phyloP scores from a whole-genome alignment of 2,888 invertebrate species.

The Drosophila borborema region DNA sequence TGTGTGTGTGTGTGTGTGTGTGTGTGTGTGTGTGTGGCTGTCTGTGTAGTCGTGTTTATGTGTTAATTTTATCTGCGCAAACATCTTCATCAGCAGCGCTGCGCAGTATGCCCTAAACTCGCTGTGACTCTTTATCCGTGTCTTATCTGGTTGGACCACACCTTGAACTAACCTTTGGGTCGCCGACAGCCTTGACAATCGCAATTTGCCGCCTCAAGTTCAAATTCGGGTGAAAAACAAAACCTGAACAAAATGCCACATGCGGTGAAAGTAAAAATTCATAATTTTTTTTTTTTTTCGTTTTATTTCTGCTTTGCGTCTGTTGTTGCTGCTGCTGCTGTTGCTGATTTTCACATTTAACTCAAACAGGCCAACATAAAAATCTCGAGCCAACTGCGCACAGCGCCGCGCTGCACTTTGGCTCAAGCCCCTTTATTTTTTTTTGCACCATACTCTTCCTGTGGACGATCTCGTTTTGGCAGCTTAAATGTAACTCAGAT shows the following conservation, averaged over 20 bases:
- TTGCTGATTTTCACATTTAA: constrained; percentile 52
- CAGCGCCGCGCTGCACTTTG: constrained; percentile 52
- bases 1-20: constrained; percentile 16
- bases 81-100: constrained; percentile 62
- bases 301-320: background rate
- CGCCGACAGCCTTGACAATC: constrained; percentile 64
- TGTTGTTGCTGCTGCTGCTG: constrained; percentile 20
- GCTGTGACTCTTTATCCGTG: constrained; percentile 14
- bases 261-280: constrained; percentile 84
- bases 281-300: constrained; percentile 70
- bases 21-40: constrained; percentile 28
- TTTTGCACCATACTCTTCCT: constrained; percentile 14
- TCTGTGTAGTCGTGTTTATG: constrained; percentile 13
- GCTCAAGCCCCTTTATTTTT: constrained; percentile 61
- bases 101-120: constrained; percentile 31
- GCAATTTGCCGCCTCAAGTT: constrained; percentile 63
- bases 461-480: background rate
- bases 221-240: constrained; percentile 69
- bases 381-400: constrained; percentile 68
- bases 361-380: constrained; percentile 69
- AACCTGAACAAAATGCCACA: constrained; percentile 71
- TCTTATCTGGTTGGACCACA: constrained; percentile 66
- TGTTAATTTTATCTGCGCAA: constrained; percentile 50
- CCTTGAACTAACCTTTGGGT: constrained; percentile 64
- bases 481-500: background rate